Conservation (phyloP, 2,888 invertebrate species). For the Drosophila fulvimacula region DNA sequence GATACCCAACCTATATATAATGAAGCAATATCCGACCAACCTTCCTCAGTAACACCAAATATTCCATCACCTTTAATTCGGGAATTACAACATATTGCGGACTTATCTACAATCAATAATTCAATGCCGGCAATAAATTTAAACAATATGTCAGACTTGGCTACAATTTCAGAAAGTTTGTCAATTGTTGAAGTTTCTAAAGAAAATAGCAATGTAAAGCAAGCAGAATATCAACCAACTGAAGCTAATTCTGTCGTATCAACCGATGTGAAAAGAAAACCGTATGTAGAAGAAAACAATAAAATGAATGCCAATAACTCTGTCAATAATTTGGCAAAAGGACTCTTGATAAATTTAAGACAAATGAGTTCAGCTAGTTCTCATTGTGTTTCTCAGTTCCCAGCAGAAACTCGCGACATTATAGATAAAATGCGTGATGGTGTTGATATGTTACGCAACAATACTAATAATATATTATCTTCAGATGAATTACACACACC, state of each 20-base stretch:
- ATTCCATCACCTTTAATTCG: conserved; percentile 81
- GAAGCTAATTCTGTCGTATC: conserved; percentile 15
- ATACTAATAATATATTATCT: conserved; percentile 91
- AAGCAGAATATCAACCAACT: conserved; percentile 10
- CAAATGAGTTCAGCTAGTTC: conserved; percentile 59
- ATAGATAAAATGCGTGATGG: conserved; percentile 89
- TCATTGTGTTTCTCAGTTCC: conserved; percentile 82
- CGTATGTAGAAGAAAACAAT: conserved; percentile 84
- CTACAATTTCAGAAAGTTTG: conserved; percentile 93
- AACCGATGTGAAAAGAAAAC: conserved; percentile 84
- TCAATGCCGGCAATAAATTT: conserved; percentile 88
- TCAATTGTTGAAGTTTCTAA: conserved; percentile 87
- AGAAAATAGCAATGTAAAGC: conserved; percentile 25
- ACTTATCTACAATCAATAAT: conserved; percentile 90
- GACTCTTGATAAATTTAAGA: conserved; percentile 82
- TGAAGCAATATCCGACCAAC: conserved; percentile 66
- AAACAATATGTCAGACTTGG: conserved; percentile 88
- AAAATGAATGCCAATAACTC: conserved; percentile 85
- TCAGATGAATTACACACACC: conserved; percentile 88
- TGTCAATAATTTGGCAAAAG: conserved; percentile 83
- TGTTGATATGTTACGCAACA: conserved; percentile 90
- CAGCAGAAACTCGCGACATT: conserved; percentile 87
- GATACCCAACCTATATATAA: conserved; percentile 25
- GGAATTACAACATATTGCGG: conserved; percentile 87
- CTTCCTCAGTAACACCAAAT: conserved; percentile 45